A percentile compares a stretch with the other conserved stretches of the same genome.
phyloP scores from a whole-genome alignment of 2,888 invertebrate species.

The Cinara cedri region DNA sequence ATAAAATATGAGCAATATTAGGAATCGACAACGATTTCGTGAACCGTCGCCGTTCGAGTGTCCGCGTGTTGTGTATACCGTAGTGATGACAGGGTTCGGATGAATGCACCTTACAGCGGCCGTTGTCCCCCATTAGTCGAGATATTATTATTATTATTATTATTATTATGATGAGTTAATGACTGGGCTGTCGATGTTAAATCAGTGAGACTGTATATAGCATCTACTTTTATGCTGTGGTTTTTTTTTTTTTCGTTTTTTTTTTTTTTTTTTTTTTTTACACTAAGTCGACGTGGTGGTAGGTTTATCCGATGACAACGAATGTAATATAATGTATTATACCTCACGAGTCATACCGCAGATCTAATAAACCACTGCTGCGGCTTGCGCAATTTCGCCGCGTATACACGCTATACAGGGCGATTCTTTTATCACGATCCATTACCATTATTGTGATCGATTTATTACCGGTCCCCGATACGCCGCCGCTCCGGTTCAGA shows the following conservation, averaged over 20 bases:
- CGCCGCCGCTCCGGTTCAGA: too few relatives aligned
- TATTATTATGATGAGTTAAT: slow-evolving; percentile 27
- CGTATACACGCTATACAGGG: too few relatives aligned
- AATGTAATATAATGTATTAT: not conserved
- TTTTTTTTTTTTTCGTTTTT: not conserved
- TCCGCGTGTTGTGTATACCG: not conserved
- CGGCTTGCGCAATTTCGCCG: too few relatives aligned
- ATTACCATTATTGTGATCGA: too few relatives aligned
- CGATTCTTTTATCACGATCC: too few relatives aligned
- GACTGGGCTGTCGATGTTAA: slow-evolving; percentile 26
- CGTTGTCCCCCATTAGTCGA: slow-evolving; percentile 18
- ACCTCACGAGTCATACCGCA: not conserved
- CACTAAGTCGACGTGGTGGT: not conserved
- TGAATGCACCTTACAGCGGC: not conserved
- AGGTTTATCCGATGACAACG: not conserved
- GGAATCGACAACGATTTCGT: not conserved
- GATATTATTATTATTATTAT: slow-evolving; percentile 32
- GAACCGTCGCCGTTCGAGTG: too few relatives aligned
- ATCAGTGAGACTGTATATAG: not conserved
- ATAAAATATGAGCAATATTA: not conserved
- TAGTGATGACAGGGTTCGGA: not conserved
- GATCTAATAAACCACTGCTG: not conserved
- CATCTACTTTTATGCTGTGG: not conserved
- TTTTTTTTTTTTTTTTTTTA: slow-evolving; percentile 14
- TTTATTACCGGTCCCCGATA: too few relatives aligned